Evolutionary conservation across 1,140 invertebrate species (phyloP), one percentile per base, ranked within the genome.

Genomic region (Sipha flava): DNA sequence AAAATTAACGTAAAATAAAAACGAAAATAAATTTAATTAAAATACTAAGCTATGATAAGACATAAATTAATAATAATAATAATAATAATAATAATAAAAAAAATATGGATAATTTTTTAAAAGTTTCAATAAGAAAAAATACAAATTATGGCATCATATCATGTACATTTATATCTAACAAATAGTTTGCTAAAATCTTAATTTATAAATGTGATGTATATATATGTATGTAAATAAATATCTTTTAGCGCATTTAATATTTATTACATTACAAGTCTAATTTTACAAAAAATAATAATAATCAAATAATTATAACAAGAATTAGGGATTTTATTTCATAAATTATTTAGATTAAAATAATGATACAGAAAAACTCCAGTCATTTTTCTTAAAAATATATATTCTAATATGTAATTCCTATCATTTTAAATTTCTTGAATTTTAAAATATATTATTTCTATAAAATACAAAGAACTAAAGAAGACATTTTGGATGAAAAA

Each of bases 111-210:
- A 21, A 59, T 59, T 3, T 31, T 21, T 49, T 73, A 34, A 31
- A 29, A 52, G 23, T 73, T 73, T 49, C 0, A 52, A 40, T 52
- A 73, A 73, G 47, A 73, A 73, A 73, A 31, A 73, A 52, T 66
- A 73, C 70, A 54, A 73, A 73, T 37, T 73, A 73, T 73, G 70
- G 70, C 70, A 52, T 73, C 37, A 52, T 73, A 73, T 34, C 31
- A 40, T 66, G 14, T 66, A 66, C 34, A 40, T 23, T 52, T 52
- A 37, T 34, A 52, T 9, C 23, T 43, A 73, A 52, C 29, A 73
- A 73, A 52, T 66, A 43, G 37, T 73, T 73, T 73, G 18, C 37
- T 73, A 43, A 73, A 73, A 73, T 73, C 37, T 23, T 73, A 54
- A 26, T 73, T 52, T 37, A 26, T 52, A 73, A 73, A 73, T 54